Conservation (phyloP, 2,888 invertebrate species). For the Caenorhabditis sulstoni region DNA sequence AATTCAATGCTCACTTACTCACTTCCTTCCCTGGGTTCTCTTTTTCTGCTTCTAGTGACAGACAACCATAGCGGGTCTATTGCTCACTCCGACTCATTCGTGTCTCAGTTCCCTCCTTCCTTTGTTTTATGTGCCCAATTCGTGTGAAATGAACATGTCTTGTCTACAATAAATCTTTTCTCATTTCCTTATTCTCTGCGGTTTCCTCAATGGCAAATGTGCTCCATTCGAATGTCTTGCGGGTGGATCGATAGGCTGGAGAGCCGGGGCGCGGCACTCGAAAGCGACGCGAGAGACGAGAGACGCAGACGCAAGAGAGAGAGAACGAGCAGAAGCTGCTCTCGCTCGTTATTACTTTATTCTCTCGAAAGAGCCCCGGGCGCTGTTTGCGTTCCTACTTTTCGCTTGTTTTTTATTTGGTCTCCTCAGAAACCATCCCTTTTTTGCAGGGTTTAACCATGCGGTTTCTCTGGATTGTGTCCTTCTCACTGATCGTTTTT, state of each 20-base stretch:
- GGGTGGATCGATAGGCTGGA: slow-evolving; percentile 48
- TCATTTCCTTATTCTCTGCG: neutral
- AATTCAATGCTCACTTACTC: slow-evolving; percentile 20
- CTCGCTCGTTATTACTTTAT: slow-evolving; percentile 30
- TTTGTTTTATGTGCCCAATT: slow-evolving; percentile 30
- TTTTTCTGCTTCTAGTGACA: slow-evolving; percentile 15
- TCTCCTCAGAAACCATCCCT: slow-evolving; percentile 1
- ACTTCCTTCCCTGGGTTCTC: slow-evolving; percentile 11
- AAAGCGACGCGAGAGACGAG: slow-evolving; percentile 11
- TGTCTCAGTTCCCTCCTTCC: neutral
- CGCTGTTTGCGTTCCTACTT: slow-evolving; percentile 17
- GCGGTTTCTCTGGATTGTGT: slow-evolving; percentile 33
- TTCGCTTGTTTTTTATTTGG: neutral
- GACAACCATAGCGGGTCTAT: slow-evolving; percentile 22
- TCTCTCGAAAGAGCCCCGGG: neutral
- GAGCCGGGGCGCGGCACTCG: slow-evolving; percentile 34
- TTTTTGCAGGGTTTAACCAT: slow-evolving; percentile 36
- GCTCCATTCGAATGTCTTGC: slow-evolving; percentile 47
- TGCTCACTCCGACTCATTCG: slow-evolving; percentile 24
- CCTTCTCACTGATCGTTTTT: neutral
- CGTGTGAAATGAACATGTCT: slow-evolving; percentile 25
- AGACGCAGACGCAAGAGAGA: slow-evolving; percentile 34
- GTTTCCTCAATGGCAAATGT: slow-evolving; percentile 30
- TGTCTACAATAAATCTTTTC: slow-evolving; percentile 9
- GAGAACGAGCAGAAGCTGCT: slow-evolving; percentile 18